A percentile compares a stretch with the other conserved stretches of the same genome.
Conservation (phyloP, 2,888 invertebrate genomes). For the Elegia similella region DNA sequence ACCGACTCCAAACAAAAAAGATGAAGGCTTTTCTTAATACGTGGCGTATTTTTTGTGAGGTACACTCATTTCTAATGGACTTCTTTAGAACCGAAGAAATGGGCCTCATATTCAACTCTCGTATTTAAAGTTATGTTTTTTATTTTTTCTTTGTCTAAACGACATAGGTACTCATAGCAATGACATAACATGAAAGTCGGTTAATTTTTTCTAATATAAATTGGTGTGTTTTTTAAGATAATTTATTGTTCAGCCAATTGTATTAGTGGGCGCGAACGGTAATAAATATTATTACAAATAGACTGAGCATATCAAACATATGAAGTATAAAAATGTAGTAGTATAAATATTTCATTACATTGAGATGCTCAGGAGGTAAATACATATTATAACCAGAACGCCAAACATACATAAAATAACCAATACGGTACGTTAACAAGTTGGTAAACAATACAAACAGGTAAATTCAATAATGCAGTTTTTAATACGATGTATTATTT, state of each 20-base stretch:
- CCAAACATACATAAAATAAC: slow-evolving; percentile 3
- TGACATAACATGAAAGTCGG: no score
- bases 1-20: no score
- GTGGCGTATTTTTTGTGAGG: no score
- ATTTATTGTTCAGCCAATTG: no score
- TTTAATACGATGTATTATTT: background rate
- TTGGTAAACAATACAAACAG: background rate
- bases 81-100: no score
- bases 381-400: slow-evolving; percentile 4
- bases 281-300: slow-evolving; percentile 19
- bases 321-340: background rate
- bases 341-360: slow-evolving; percentile 16
- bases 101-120: background rate
- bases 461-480: background rate
- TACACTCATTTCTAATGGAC: no score
- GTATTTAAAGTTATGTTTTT: background rate
- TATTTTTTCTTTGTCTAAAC: background rate
- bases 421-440: background rate
- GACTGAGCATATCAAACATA: slow-evolving; percentile 30
- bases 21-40: no score
- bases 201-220: slow-evolving; percentile 6
- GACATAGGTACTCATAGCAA: no score
- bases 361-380: slow-evolving; percentile 33
- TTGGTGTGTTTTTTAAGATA: slow-evolving; percentile 11
- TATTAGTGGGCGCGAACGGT: slow-evolving; percentile 37